Percentiles rank a stretch among this genome's conserved stretches.
These are phyloP conservation scores for Notothenia rossii DNA, from an alignment of 2,113 vertebrate species.

Conservation along the genomic window DNA sequence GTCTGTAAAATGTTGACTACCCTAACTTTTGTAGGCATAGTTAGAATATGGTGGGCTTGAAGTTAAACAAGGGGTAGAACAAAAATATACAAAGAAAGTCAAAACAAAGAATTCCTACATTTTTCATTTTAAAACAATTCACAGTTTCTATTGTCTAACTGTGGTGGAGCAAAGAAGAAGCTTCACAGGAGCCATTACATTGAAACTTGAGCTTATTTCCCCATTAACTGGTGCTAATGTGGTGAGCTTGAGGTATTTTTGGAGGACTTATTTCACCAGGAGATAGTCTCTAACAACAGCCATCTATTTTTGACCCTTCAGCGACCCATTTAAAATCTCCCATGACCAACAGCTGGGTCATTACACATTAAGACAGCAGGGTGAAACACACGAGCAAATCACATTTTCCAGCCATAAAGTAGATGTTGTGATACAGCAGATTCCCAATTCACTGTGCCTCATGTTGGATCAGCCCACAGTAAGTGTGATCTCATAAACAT, in stretches of 20 bases:
- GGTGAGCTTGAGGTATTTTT: neutral
- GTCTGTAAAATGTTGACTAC: neutral
- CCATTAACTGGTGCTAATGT: neutral
- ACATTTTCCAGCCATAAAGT: slow-evolving; percentile 13
- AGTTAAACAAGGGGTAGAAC: neutral
- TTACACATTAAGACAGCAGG: neutral
- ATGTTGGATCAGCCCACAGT: slow-evolving; percentile 40
- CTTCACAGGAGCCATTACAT: neutral
- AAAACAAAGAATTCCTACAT: neutral
- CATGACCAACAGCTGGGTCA: neutral
- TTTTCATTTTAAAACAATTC: neutral
- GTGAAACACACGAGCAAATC: slow-evolving; percentile 20
- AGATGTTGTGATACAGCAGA: slow-evolving; percentile 24
- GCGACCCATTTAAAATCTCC: neutral
- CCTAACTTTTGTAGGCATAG: neutral
- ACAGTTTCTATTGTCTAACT: neutral
- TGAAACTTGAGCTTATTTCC: neutral
- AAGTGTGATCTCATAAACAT: slow-evolving; percentile 40
- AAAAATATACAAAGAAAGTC: neutral
- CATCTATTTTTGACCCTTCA: neutral
- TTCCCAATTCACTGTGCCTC: slow-evolving; percentile 11
- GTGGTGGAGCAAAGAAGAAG: neutral
- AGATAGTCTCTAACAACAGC: neutral
- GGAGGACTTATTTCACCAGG: neutral
- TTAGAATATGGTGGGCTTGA: neutral